These are phyloP conservation scores for Furcula furcula DNA, from an alignment of 2,888 invertebrate genomes.

Conservation along the genomic window DNA sequence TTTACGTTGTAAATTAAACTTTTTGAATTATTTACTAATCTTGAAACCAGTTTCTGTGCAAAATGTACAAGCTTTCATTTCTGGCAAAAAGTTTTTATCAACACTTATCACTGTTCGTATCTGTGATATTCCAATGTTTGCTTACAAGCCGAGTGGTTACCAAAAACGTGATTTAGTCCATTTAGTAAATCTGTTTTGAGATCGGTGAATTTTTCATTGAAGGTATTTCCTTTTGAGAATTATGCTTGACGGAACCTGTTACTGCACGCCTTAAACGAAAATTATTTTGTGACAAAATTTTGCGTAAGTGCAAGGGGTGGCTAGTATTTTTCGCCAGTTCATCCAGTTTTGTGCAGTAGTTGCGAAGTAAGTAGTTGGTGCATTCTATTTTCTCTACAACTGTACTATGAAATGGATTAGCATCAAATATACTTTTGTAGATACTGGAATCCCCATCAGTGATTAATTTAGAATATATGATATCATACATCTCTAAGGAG, in stretches of 20 bases:
- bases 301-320: conserved; percentile 3
- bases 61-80: too few relatives aligned
- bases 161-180: conserved; percentile 1
- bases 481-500: too few relatives aligned
- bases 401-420: neutral
- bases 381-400: conserved; percentile 5
- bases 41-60: too few relatives aligned
- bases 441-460: too few relatives aligned
- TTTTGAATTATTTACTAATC: conserved; percentile 3
- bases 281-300: neutral
- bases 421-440: neutral
- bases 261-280: conserved; percentile 1
- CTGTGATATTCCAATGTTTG: too few relatives aligned
- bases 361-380: conserved; percentile 4
- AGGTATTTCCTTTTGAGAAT: neutral
- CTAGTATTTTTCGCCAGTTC: conserved; percentile 1
- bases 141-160: neutral
- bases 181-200: neutral
- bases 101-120: too few relatives aligned
- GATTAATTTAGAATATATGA: too few relatives aligned
- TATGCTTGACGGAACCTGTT: conserved; percentile 3
- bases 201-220: neutral
- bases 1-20: conserved; percentile 3
- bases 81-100: too few relatives aligned
- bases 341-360: conserved; percentile 2